Evolutionary conservation across 1,140 invertebrate species (phyloP).

Genomic region (Scaptomyza graminum): DNA sequence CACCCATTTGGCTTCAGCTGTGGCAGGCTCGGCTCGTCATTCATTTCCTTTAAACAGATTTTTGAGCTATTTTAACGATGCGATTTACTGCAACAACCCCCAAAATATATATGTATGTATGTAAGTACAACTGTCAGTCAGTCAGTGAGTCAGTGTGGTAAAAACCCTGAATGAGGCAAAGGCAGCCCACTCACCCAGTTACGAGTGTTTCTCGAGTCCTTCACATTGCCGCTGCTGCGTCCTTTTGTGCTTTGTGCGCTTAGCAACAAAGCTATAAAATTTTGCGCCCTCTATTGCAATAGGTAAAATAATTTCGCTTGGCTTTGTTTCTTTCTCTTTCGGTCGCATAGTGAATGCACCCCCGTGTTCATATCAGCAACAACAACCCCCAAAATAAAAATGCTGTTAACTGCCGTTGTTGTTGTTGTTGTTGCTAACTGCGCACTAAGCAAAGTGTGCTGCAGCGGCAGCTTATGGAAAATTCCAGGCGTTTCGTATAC

Average conservation of each 20-base stretch:
- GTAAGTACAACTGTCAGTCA: conserved; percentile 1
- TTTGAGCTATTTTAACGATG: conserved; percentile 73
- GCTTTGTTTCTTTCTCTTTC: conserved; percentile 6
- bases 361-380: conserved; percentile 39
- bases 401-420: background rate
- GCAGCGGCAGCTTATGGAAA: conserved; percentile 54
- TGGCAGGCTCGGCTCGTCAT: conserved; percentile 25
- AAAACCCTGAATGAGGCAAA: conserved; percentile 36
- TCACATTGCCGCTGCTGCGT: conserved; percentile 11
- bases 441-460: background rate
- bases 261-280: conserved; percentile 76
- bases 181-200: conserved; percentile 78
- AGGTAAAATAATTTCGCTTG: conserved; percentile 65
- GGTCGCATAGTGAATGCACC: conserved; percentile 65
- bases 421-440: background rate
- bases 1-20: conserved; percentile 47
- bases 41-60: conserved; percentile 65
- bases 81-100: conserved; percentile 65
- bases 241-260: conserved; percentile 53
- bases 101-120: conserved; percentile 3
- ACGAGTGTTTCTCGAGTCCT: conserved; percentile 51
- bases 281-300: conserved; percentile 48
- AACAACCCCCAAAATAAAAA: conserved; percentile 24
- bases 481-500: conserved; percentile 47
- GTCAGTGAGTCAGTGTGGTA: conserved; percentile 49